A percentile compares a stretch with the other conserved stretches of the same genome.
phyloP scores from a whole-genome alignment of 2,888 invertebrate species.

The Diadegma fenestrale region DNA sequence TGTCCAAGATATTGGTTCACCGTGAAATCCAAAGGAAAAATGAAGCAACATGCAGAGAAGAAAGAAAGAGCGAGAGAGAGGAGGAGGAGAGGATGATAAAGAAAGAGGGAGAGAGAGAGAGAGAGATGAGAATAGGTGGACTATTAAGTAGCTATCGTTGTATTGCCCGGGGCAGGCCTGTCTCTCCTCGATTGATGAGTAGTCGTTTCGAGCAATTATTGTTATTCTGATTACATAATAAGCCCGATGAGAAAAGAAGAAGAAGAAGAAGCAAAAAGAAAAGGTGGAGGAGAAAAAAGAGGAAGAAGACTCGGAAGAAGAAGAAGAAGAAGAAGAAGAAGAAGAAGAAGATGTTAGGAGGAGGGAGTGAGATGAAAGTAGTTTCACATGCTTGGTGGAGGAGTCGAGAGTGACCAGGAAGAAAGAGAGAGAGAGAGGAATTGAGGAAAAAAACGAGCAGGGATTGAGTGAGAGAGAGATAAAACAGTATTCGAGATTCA shows the following conservation, averaged over 20 bases:
- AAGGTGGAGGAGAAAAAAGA: constrained; percentile 48
- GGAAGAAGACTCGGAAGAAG: constrained; percentile 50
- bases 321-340: constrained; percentile 60
- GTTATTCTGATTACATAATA: constrained; percentile 83
- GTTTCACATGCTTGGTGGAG: constrained; percentile 52
- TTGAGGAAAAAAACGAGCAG: constrained; percentile 36
- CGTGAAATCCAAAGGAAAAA: constrained; percentile 43
- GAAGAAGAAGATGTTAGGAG: constrained; percentile 60
- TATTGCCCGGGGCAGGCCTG: constrained; percentile 77
- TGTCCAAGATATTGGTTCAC: constrained; percentile 37
- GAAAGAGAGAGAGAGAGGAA: constrained; percentile 44
- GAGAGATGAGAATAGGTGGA: constrained; percentile 45
- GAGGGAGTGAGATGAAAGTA: constrained; percentile 42
- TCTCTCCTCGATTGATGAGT: constrained; percentile 82
- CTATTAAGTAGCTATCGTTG: constrained; percentile 68
- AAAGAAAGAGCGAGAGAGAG: constrained; percentile 37
- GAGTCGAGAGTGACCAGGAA: constrained; percentile 55
- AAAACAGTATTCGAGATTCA: constrained; percentile 19
- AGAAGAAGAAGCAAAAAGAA: constrained; percentile 49
- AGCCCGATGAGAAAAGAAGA: constrained; percentile 73
- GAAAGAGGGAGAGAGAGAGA: constrained; percentile 32
- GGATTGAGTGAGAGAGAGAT: constrained; percentile 46
- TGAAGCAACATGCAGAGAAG: constrained; percentile 9
- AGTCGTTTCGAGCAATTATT: constrained; percentile 82
- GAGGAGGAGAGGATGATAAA: constrained; percentile 12